Percentiles rank a stretch among this genome's conserved stretches.
These are phyloP conservation scores for Pachycephus smyrnensis DNA, from an alignment of 2,888 invertebrate species.

Conservation along the genomic window DNA sequence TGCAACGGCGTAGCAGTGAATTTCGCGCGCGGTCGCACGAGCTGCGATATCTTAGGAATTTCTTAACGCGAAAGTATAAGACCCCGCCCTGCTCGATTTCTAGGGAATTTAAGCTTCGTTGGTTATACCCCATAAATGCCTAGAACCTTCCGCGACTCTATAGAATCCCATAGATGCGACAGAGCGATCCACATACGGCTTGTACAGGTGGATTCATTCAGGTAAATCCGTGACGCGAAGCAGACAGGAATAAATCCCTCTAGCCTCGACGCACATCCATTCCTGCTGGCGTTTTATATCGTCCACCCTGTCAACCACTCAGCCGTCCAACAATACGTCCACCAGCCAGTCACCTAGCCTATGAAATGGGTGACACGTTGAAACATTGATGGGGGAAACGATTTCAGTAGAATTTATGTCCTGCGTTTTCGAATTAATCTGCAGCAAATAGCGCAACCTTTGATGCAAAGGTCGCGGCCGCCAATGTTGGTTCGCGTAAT, in stretches of 20 bases:
- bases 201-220: not conserved
- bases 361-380: no score
- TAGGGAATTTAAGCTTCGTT: not conserved
- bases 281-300: not conserved
- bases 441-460: no score
- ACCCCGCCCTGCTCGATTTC: not conserved
- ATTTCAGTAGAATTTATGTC: no score
- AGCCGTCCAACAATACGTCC: no score
- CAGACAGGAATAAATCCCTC: not conserved
- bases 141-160: not conserved
- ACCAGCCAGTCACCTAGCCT: no score
- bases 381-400: no score
- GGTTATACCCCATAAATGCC: not conserved
- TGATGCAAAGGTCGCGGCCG: no score
- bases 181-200: not conserved
- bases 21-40: conserved; percentile 38
- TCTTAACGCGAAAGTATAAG: conserved; percentile 50
- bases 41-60: conserved; percentile 56
- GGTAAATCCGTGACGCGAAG: not conserved
- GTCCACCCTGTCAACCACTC: not conserved
- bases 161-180: not conserved
- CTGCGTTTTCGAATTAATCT: no score
- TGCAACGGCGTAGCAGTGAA: conserved; percentile 43
- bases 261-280: not conserved
- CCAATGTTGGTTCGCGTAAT: no score